Percentiles rank a stretch among this genome's conserved stretches.
Conservation (phyloP, 2,888 invertebrate genomes). For the Horisme vitalbata region DNA sequence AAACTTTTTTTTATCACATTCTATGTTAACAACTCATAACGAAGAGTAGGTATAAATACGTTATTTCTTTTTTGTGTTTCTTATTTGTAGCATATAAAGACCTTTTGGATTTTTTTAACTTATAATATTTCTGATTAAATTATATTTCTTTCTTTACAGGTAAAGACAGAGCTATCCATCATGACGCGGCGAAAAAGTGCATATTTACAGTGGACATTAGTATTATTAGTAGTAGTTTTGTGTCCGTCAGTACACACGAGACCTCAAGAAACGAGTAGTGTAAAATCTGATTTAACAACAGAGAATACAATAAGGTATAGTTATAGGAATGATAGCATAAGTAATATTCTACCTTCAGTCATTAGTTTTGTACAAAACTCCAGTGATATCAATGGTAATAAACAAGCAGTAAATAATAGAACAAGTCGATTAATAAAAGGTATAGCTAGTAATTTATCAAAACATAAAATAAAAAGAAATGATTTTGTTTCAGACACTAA, state of each 20-base stretch:
- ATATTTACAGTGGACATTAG: conserved; percentile 72
- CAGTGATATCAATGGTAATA: not conserved
- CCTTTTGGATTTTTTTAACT: not conserved
- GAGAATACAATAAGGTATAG: conserved; percentile 70
- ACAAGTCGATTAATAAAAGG: conserved; percentile 37
- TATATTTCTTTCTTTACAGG: conserved; percentile 62
- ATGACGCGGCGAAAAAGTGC: conserved; percentile 75
- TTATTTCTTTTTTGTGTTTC: too few species aligned
- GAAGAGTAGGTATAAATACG: too few species aligned
- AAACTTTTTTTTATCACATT: too few species aligned
- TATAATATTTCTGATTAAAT: not conserved
- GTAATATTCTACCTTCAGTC: conserved; percentile 45
- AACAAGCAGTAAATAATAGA: conserved; percentile 27
- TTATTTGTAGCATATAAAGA: not conserved
- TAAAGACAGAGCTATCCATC: conserved; percentile 50
- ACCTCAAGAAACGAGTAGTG: conserved; percentile 61
- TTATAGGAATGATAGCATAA: conserved; percentile 47
- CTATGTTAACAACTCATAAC: too few species aligned
- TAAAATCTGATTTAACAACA: conserved; percentile 53
- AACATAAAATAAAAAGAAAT: conserved; percentile 34
- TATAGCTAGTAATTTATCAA: conserved; percentile 29
- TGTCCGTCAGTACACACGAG: conserved; percentile 62
- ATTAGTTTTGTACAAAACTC: conserved; percentile 41
- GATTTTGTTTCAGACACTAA: conserved; percentile 23
- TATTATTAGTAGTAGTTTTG: conserved; percentile 65